A percentile compares a stretch with the other conserved stretches of the same genome.
phyloP scores from a whole-genome alignment of 1,140 invertebrate species.

The Brachionus plicatilis region DNA sequence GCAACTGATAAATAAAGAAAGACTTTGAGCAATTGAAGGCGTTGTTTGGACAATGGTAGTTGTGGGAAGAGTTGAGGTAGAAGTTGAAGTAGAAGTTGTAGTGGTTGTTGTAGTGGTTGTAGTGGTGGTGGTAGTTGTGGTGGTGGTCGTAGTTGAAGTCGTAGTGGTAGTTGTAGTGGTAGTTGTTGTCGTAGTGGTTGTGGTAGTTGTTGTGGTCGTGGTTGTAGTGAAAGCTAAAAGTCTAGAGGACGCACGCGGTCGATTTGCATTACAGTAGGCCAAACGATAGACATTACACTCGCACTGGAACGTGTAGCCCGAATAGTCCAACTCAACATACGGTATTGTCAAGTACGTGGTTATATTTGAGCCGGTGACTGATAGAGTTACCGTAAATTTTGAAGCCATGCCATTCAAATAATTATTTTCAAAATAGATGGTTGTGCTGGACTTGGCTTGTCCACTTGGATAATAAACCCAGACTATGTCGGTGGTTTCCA shows the following conservation, averaged over 20 bases:
- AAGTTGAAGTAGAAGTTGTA: neutral
- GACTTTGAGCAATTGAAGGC: neutral
- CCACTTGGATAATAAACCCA: slow-evolving; percentile 36
- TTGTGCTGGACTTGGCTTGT: neutral
- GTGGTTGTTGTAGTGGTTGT: neutral
- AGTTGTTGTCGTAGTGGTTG: neutral
- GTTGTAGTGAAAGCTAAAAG: slow-evolving; percentile 25
- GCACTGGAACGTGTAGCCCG: slow-evolving; percentile 29
- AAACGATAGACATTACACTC: slow-evolving; percentile 32
- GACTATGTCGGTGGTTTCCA: slow-evolving; percentile 15
- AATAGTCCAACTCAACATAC: neutral
- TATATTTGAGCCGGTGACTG: neutral
- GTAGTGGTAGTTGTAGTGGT: neutral
- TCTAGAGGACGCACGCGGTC: neutral
- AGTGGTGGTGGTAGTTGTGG: neutral
- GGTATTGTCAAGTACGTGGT: slow-evolving; percentile 29
- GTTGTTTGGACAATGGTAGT: neutral
- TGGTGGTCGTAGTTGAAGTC: neutral
- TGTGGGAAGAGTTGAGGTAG: neutral
- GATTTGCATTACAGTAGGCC: slow-evolving; percentile 18
- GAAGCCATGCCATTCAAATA: slow-evolving; percentile 16
- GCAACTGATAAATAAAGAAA: neutral
- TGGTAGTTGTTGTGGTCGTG: slow-evolving; percentile 39
- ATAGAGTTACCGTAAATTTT: slow-evolving; percentile 2
- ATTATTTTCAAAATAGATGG: slow-evolving; percentile 30